Evolutionary conservation across 2,113 vertebrate species (phyloP).

Genomic region (Pterocles burchelli): DNA sequence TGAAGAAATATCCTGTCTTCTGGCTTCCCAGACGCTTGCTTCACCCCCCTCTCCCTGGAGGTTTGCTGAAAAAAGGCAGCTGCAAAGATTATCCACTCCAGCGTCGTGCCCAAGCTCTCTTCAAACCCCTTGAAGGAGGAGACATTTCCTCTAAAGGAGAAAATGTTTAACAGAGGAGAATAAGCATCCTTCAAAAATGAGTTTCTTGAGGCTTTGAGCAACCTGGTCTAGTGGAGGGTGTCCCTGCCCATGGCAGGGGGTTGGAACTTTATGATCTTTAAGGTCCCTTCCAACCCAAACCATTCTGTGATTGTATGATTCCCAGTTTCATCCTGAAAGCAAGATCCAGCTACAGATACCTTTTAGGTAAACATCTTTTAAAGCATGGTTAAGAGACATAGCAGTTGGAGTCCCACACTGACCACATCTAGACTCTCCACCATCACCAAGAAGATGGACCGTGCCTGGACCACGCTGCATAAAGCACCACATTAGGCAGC

Average conservation of each 20-base stretch:
- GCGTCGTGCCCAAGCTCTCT: neutral
- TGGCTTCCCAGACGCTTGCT: neutral
- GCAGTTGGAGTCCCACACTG: neutral
- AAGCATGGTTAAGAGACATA: neutral
- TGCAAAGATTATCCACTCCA: conserved; percentile 49
- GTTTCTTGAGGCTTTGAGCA: no score
- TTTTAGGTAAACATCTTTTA: neutral
- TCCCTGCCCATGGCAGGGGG: no score
- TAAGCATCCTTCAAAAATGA: neutral
- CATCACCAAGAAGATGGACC: neutral
- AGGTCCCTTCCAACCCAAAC: no score
- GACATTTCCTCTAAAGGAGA: neutral
- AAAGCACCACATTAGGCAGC: neutral
- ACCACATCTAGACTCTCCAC: neutral
- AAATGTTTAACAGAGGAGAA: neutral
- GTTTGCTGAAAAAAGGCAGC: conserved; percentile 54
- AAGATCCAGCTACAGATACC: neutral
- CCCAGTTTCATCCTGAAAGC: neutral
- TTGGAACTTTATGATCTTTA: no score
- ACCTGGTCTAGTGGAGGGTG: no score
- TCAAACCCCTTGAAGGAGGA: neutral
- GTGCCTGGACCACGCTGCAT: neutral
- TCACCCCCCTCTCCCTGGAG: neutral
- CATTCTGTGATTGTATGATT: no score
- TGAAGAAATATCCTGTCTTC: conserved; percentile 36